Base-by-base conservation (phyloP, 2,113 vertebrate species). In the Lagopus muta region DNA sequence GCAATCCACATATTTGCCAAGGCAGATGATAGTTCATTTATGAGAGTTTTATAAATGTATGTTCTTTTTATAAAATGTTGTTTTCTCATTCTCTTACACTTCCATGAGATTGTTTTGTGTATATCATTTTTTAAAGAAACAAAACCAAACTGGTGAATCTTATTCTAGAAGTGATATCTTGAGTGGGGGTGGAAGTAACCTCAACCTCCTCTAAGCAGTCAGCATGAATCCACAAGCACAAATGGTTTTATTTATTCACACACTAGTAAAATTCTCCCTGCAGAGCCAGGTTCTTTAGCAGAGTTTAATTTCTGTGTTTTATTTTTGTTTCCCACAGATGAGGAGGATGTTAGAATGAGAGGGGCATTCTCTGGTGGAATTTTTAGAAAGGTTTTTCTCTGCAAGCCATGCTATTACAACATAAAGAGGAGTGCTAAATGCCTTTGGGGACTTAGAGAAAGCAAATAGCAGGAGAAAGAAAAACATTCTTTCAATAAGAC, bases 241-340 rank as follows among this genome's bases (percentile, higher is more conserved):
- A 96, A 94, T 89, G 92, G 86, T 89, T 93, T 94, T 84, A 82
- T 73, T 96, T 94, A 89, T 80, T 92, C 91, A 94, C 52, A 83
- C 30, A 14, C 69, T 79, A 93, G 74, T 95, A 95, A 95, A 95
- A 90, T 76, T 27, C 42, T 82, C 52, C 93, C 90, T 83, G 72
- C 69, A 65, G 87, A 83, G 91, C 8, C 34, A 80, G 60, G 64
- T 88, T 88, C 66, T 93, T 94, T 77, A 92, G 15, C 11, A 78
- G 28, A 11, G 25, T 45, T 61, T 92, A 88, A 83, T 86, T 91
- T 89, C 86, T 91, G 24, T 76, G 66, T 43, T 94, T 94, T 92
- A 74, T 88, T 93, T 95, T 93, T 77, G 34, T 88, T 95, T 92
- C 69, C 42, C 69, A 93, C 89, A 88, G 87, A 85, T 89, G 60